A percentile compares a stretch with the other conserved stretches of the same genome.
Evolutionary conservation across 1,140 invertebrate genomes (phyloP).

Genomic region (Drosophila nigromelanica): DNA sequence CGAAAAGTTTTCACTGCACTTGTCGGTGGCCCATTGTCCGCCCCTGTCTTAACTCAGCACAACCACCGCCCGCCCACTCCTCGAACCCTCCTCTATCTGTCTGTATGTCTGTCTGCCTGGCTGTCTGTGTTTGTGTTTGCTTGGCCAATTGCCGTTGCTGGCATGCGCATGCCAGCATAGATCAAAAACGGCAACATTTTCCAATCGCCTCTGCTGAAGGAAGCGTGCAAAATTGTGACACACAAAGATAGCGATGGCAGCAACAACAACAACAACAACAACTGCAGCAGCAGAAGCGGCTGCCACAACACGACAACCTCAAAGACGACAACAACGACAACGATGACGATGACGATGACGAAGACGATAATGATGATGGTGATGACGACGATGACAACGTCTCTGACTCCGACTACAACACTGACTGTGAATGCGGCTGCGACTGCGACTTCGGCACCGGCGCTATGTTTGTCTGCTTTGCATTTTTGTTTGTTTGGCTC

Average conservation of each 20-base stretch:
- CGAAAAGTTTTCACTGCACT: conserved; percentile 74
- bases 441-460: conserved; percentile 28
- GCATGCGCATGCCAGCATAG: conserved; percentile 76
- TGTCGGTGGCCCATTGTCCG: conserved; percentile 63
- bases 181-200: conserved; percentile 77
- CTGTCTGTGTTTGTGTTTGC: conserved; percentile 45
- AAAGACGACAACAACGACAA: conserved; percentile 10
- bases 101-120: conserved; percentile 17
- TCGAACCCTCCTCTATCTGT: not conserved
- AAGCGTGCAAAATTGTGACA: conserved; percentile 79
- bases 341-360: conserved; percentile 11
- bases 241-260: conserved; percentile 69
- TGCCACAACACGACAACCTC: conserved; percentile 15
- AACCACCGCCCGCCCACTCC: not conserved
- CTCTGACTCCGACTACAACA: not conserved
- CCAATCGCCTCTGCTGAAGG: conserved; percentile 56
- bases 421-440: conserved; percentile 9
- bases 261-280: conserved; percentile 20
- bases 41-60: conserved; percentile 25
- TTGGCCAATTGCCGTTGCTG: conserved; percentile 60
- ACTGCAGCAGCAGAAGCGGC: not conserved
- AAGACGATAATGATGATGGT: too few species aligned
- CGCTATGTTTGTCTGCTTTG: conserved; percentile 53
- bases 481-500: conserved; percentile 34
- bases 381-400: conserved; percentile 39